Conservation (phyloP, 2,888 invertebrate species). For the Cenopis cana region DNA sequence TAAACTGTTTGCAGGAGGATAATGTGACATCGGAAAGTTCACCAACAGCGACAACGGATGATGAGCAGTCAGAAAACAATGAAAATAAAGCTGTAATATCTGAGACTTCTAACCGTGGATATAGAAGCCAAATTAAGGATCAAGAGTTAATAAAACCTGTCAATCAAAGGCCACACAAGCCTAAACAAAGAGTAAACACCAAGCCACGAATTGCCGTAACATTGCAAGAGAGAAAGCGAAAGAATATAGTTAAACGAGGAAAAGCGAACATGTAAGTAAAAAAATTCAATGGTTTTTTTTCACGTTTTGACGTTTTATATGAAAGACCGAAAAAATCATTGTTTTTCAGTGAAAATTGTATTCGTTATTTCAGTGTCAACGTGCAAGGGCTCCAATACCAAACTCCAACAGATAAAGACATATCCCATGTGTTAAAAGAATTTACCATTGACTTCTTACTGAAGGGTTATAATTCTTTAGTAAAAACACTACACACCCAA, state of each 20-base stretch:
- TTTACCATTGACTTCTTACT: slow-evolving; percentile 92
- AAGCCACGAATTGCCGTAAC: slow-evolving; percentile 61
- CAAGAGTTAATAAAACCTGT: slow-evolving; percentile 88
- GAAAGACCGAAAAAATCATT: neutral
- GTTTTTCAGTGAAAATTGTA: slow-evolving; percentile 11
- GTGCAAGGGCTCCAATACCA: slow-evolving; percentile 89
- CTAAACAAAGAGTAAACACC: slow-evolving; percentile 76
- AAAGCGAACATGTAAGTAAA: slow-evolving; percentile 86
- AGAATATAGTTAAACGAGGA: slow-evolving; percentile 89
- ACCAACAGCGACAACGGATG: slow-evolving; percentile 23
- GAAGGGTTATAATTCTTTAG: slow-evolving; percentile 89
- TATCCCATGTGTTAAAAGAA: slow-evolving; percentile 90
- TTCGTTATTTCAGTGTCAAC: slow-evolving; percentile 82
- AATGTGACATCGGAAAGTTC: slow-evolving; percentile 43
- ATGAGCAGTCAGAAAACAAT: slow-evolving; percentile 33
- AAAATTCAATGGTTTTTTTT: neutral
- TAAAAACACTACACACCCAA: slow-evolving; percentile 87
- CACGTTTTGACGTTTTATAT: neutral
- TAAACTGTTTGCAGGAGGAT: slow-evolving; percentile 25
- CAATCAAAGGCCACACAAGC: slow-evolving; percentile 87
- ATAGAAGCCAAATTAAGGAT: slow-evolving; percentile 89
- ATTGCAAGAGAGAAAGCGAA: slow-evolving; percentile 85
- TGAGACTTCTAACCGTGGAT: slow-evolving; percentile 89
- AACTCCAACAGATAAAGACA: slow-evolving; percentile 90
- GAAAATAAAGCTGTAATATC: slow-evolving; percentile 66